Conservation (phyloP, 2,113 vertebrate genomes). For the Hyperoodon ampullatus region DNA sequence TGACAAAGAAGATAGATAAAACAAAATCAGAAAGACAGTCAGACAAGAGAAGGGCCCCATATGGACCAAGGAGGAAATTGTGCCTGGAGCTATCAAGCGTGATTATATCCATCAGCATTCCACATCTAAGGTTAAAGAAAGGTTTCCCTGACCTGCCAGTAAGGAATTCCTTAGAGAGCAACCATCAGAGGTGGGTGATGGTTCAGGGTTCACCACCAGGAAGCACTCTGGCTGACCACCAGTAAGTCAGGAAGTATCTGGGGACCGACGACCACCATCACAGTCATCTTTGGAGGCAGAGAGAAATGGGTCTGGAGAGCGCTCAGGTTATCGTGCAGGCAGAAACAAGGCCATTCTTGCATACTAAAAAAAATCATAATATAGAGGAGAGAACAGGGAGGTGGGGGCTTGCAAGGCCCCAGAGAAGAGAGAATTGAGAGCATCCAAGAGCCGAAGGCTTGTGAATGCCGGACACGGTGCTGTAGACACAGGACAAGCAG, state of each 20-base stretch:
- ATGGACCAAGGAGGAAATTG: background rate
- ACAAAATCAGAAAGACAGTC: background rate
- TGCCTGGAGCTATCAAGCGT: background rate
- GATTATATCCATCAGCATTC: background rate
- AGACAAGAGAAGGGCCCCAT: background rate
- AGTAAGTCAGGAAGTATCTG: background rate
- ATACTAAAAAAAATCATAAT: background rate
- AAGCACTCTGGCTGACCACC: background rate
- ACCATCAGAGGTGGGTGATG: background rate
- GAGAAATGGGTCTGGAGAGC: background rate
- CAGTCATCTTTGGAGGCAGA: background rate
- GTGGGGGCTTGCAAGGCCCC: background rate
- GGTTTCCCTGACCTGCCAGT: background rate
- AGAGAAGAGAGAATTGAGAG: background rate
- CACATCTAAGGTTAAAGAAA: background rate
- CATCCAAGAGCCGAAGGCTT: accelerated
- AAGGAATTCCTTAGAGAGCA: background rate
- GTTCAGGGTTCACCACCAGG: too few species aligned
- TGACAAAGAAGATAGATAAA: background rate
- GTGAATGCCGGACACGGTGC: accelerated
- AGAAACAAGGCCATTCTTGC: background rate
- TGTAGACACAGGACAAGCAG: background rate
- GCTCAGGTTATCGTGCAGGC: background rate
- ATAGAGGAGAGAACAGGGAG: background rate
- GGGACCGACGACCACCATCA: background rate